A percentile compares a stretch with the other conserved stretches of the same genome.
Evolutionary conservation across 2,113 vertebrate genomes (phyloP).

Genomic region (Halcyon senegalensis): DNA sequence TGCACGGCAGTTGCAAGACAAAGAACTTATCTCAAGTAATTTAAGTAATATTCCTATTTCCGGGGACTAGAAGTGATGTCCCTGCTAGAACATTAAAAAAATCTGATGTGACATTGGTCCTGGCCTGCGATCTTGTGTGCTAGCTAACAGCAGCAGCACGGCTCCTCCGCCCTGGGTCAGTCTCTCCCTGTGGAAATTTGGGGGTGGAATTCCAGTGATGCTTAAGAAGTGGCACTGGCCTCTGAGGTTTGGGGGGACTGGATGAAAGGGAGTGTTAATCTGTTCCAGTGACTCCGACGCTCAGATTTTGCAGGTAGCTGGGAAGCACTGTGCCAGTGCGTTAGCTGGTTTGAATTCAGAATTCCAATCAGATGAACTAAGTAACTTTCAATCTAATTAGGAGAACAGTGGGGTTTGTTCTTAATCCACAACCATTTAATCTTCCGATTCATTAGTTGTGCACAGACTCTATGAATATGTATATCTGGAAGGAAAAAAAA

Average conservation of each 20-base stretch:
- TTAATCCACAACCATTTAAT: constrained; percentile 74
- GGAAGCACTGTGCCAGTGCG: neutral
- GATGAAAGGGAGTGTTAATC: neutral
- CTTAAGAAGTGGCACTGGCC: neutral
- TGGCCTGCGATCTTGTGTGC: neutral
- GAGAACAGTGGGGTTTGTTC: constrained; percentile 72
- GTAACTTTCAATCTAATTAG: constrained; percentile 75
- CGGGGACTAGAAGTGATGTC: neutral
- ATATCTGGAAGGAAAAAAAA: constrained; percentile 34
- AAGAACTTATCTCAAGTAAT: neutral
- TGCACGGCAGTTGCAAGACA: neutral
- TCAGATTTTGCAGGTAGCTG: neutral
- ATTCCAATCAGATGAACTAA: constrained; percentile 74
- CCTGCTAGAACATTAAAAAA: neutral
- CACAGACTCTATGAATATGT: constrained; percentile 75
- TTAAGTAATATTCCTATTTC: neutral
- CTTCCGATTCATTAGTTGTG: constrained; percentile 74
- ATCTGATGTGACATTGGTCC: neutral
- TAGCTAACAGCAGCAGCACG: neutral
- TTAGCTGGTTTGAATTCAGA: constrained; percentile 65
- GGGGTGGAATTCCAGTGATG: neutral
- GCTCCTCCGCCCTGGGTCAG: neutral
- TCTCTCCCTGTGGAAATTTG: neutral
- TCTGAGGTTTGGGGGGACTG: neutral
- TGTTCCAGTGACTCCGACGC: neutral